phyloP scores from a whole-genome alignment of 1,140 invertebrate genomes.

The Listronotus oregonensis region DNA sequence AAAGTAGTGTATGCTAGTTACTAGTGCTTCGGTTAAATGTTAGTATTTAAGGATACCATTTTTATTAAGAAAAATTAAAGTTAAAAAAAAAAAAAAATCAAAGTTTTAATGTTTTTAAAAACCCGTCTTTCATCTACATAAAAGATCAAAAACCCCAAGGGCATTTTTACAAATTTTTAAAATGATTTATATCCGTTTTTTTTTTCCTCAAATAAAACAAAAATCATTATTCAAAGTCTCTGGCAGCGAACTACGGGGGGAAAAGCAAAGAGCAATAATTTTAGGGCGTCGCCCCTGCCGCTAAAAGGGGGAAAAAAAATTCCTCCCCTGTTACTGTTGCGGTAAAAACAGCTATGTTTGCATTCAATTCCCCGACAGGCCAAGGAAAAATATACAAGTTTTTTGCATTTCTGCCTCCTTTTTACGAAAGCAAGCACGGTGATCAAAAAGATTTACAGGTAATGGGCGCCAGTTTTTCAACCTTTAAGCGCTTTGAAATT shows the following conservation, averaged over 20 bases:
- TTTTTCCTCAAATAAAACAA: slow-evolving; percentile 43
- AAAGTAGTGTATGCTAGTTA: no score
- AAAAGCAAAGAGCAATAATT: slow-evolving; percentile 40
- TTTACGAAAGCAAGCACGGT: not conserved
- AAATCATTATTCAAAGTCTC: slow-evolving; percentile 44
- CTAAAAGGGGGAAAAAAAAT: slow-evolving; percentile 33
- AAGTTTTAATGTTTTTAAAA: no score
- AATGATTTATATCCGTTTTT: slow-evolving; percentile 29
- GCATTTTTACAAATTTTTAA: slow-evolving; percentile 29
- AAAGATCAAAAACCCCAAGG: slow-evolving; percentile 20
- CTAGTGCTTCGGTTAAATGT: no score
- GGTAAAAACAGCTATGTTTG: slow-evolving; percentile 38
- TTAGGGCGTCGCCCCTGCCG: slow-evolving; percentile 30
- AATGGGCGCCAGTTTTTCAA: no score
- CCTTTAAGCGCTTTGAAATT: no score
- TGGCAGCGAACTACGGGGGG: slow-evolving; percentile 26
- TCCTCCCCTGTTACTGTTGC: slow-evolving; percentile 23
- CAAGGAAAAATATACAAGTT: slow-evolving; percentile 7
- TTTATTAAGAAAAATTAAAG: no score
- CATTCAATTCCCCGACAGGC: slow-evolving; percentile 33
- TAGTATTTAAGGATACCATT: no score
- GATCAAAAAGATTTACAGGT: no score
- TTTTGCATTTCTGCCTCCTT: not conserved
- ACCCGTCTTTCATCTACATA: no score
- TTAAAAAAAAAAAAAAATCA: no score